Base-by-base conservation (phyloP, 1,140 invertebrate genomes). In the Caenorhabditis remanei region DNA sequence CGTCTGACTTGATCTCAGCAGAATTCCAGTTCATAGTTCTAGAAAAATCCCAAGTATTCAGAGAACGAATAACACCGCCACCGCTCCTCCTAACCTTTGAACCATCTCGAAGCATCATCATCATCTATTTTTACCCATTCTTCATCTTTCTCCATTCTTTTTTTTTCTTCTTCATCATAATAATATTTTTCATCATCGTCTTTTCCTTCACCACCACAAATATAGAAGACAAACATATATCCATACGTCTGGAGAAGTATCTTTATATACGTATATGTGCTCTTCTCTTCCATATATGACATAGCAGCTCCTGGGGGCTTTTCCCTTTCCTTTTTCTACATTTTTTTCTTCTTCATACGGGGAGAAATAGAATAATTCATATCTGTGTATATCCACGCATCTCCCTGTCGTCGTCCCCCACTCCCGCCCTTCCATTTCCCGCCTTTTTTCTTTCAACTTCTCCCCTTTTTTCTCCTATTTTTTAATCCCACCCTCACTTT, bases 251-350 rank as follows among this genome's bases (percentile, higher is more conserved):
- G 63, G 32, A 13, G 32, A 67, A 67, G 63, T 75, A 46, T 75
- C 24, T 75, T 41, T 41, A 16, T 9, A 11, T 67, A 2, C 40
- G 32, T 32, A 32, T 32, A 32, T 32, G 32, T 67, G 11, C 40
- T 67, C 40, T 67, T 65, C 24, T 40, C 19, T 41, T 41, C 40
- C n/a, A n/a, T 58, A 58, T 58, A 58, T 58, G 56, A 14, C 61
- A 58, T 13, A 58, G n/a, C 56, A 75, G 43, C 67, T 75, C 67
- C 67, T 75, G 67, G 67, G 67, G 67, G 67, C 67, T 46, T 75
- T 75, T 75, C 67, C 67, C 41, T 41, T 14, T 43, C 24, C 19
- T 48, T 46, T 19, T 19, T 46, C 16, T 6, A 6, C n/a, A 9
- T 5, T n/a, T 9, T 24, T 65, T 41, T n/a, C n/a, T 40, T 41